A percentile compares a stretch with the other conserved stretches of the same genome.
Conservation (phyloP, 1,140 invertebrate species). For the Drosophila pallidifrons region DNA sequence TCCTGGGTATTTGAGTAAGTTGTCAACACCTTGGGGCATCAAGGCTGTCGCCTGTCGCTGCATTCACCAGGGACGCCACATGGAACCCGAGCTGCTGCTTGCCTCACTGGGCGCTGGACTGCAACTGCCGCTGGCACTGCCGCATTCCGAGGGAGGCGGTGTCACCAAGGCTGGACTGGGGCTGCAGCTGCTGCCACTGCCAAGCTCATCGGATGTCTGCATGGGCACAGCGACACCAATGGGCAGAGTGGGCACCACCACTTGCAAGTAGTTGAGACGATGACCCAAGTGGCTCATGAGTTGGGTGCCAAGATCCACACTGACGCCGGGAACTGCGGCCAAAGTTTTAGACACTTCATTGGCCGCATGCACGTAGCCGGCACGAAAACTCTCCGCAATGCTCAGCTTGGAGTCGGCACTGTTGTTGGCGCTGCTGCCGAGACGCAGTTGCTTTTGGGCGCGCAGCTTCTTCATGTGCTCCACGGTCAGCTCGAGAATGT, state of each 20-base stretch:
- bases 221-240: conserved; percentile 58
- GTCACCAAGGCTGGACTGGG: conserved; percentile 62
- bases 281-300: conserved; percentile 95
- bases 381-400: conserved; percentile 89
- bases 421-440: conserved; percentile 41
- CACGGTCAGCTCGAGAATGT: conserved; percentile 95
- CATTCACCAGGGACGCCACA: conserved; percentile 83
- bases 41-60: conserved; percentile 41
- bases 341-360: conserved; percentile 91
- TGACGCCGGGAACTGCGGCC: conserved; percentile 93
- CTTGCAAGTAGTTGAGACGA: conserved; percentile 88
- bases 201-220: conserved; percentile 36
- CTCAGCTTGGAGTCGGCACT: conserved; percentile 80
- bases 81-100: conserved; percentile 68
- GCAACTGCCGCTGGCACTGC: conserved; percentile 78
- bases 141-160: conserved; percentile 81
- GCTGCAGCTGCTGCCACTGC: conserved; percentile 38
- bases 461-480: conserved; percentile 92
- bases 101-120: conserved; percentile 82
- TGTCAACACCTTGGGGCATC: conserved; percentile 49
- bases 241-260: conserved; percentile 76
- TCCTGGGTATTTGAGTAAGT: conserved; percentile 27
- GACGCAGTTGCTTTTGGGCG: conserved; percentile 87
- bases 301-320: conserved; percentile 93
- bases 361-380: conserved; percentile 93